Percentiles rank a stretch among this genome's conserved stretches.
Conservation (phyloP, 2,113 vertebrate species). For the Mirounga angustirostris region DNA sequence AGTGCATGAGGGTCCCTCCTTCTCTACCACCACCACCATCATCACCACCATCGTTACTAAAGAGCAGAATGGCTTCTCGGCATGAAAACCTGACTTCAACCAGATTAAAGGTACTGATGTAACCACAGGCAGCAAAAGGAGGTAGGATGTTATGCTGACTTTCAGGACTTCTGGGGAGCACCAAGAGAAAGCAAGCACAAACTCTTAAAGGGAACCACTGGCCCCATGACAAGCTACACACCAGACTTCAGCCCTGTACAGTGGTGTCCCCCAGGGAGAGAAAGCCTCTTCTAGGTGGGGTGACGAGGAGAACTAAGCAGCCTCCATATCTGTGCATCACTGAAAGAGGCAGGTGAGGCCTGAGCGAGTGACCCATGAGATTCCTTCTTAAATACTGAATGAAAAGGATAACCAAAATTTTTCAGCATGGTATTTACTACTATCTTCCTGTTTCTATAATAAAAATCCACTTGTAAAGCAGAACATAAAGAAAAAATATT, state of each 20-base stretch:
- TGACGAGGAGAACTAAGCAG: not conserved
- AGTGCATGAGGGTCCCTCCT: not conserved
- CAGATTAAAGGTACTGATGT: not conserved
- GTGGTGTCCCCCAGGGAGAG: fast-evolving
- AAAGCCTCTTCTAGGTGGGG: not conserved
- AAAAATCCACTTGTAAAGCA: slow-evolving; percentile 4
- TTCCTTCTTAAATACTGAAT: not conserved
- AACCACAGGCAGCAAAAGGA: not conserved
- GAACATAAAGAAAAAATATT: not conserved
- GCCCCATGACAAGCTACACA: not conserved
- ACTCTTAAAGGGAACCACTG: not conserved
- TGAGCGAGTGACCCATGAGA: not conserved
- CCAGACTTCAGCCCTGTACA: fast-evolving
- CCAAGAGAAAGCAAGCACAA: not conserved
- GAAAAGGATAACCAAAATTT: not conserved
- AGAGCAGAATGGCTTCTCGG: not conserved
- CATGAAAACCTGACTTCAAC: not conserved
- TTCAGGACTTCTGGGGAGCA: not conserved
- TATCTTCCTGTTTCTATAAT: not conserved
- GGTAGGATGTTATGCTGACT: not conserved
- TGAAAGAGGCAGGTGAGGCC: not conserved
- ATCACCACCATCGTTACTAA: not conserved
- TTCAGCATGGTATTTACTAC: not conserved
- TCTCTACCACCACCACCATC: not conserved
- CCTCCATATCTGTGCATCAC: fast-evolving